Base-by-base conservation (phyloP, 1,140 invertebrate genomes). In the Calosoma granatense region DNA sequence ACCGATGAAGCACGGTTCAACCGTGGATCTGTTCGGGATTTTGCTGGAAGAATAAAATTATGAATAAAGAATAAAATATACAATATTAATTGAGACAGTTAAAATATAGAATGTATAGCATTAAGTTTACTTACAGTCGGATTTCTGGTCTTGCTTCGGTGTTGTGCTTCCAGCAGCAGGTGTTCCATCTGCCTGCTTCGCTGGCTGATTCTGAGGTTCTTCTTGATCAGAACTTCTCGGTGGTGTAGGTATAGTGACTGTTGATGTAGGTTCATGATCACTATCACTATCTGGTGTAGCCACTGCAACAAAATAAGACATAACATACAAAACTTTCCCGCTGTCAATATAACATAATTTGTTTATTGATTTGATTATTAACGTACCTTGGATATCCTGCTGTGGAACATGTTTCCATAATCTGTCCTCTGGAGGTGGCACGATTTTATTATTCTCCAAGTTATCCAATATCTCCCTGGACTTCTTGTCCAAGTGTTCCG, bases 201-300 rank as follows among this genome's bases (percentile, higher is more conserved):
- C 61, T 59, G 43, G 30, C n/a, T 59, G 47, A 17, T 17, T 59
- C 56, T 55, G 54, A n/a, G 17, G n/a, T 54, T 68, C 66, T 30
- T 67, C 60, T 36, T 51, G 54, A 22, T 70, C 68, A 53, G 39
- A 56, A 62, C 58, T 65, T 61, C 68, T 43, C 14, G 72, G 72
- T 23, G 70, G 72, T 12, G 71, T 72, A 12, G 70, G 67, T 53
- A 74, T 74, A 15, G 67, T 79, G 19, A 81, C 78, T 26, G 80
- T 82, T 57, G 79, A 81, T 21, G 68, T 76, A 4, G 79, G 79
- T 62, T 82, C 81, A 65, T 81, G 80, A 64, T 82, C 79, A 65
- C 77, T 80, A 59, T 81, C 80, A 56, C 72, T 76, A 67, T 76
- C 77, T 61, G 61, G 20, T 14, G 51, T 53, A 4, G 20, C 51